Conservation (phyloP, 2,113 vertebrate genomes). For the Chitala chitala region DNA sequence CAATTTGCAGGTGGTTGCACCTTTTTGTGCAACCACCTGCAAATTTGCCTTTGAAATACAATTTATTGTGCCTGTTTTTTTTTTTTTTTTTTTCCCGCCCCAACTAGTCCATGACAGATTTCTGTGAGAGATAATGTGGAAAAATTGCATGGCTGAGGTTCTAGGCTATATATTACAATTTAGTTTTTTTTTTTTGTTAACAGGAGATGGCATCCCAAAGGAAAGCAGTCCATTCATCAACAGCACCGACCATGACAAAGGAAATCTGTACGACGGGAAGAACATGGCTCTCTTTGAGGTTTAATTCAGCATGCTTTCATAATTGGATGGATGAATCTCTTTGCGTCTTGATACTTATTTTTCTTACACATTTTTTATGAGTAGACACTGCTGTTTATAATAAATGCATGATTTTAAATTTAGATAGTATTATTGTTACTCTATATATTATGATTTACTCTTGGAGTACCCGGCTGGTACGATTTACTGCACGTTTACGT, state of each 20-base stretch:
- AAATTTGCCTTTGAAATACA: background rate
- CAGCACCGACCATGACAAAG: constrained; percentile 66
- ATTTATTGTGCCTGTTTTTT: background rate
- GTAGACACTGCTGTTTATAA: background rate
- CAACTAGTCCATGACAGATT: background rate
- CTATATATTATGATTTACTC: too few species aligned
- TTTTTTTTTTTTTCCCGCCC: background rate
- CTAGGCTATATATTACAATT: background rate
- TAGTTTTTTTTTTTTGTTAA: constrained; percentile 33
- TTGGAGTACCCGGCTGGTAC: too few species aligned
- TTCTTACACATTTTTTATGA: background rate
- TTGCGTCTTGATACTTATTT: background rate
- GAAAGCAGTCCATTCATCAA: constrained; percentile 85
- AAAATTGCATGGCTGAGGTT: background rate
- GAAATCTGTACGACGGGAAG: constrained; percentile 78
- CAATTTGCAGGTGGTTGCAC: background rate
- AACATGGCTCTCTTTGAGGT: constrained; percentile 98
- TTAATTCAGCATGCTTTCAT: constrained; percentile 29
- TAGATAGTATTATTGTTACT: too few species aligned
- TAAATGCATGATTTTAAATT: too few species aligned
- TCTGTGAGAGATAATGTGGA: background rate
- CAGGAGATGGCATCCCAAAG: constrained; percentile 77
- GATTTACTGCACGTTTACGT: too few species aligned
- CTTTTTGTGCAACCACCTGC: background rate
- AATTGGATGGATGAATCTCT: background rate